A percentile compares a stretch with the other conserved stretches of the same genome.
These are phyloP conservation scores for Digitonthophagus gazella DNA, from an alignment of 2,888 invertebrate species.

Conservation along the genomic window DNA sequence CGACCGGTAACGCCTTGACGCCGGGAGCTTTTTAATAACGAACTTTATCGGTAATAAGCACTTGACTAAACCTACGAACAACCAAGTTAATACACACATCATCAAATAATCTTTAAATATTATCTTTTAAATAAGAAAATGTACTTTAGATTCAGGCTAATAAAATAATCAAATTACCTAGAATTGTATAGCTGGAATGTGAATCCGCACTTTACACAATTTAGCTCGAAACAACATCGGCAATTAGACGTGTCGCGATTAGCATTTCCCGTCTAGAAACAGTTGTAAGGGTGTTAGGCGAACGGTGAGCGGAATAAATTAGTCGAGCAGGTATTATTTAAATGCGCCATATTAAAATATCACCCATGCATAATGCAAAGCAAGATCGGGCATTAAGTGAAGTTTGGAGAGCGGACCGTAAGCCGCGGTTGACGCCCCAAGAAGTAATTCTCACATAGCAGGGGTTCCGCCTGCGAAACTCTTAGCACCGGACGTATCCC, in stretches of 20 bases:
- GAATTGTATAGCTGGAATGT: no score
- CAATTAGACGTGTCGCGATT: constrained; percentile 7
- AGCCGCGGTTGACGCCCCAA: constrained; percentile 39
- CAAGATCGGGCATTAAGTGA: constrained; percentile 44
- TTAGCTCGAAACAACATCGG: background rate
- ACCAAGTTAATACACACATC: background rate
- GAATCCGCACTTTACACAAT: background rate
- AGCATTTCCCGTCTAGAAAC: constrained; percentile 4
- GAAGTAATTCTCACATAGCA: constrained; percentile 39
- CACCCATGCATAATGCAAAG: constrained; percentile 46
- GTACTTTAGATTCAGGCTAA: no score
- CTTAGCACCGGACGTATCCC: constrained; percentile 37
- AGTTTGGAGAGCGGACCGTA: constrained; percentile 39
- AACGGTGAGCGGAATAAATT: constrained; percentile 24
- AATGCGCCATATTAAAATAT: constrained; percentile 50
- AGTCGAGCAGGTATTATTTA: constrained; percentile 39
- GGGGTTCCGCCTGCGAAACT: constrained; percentile 33
- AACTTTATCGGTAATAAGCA: constrained; percentile 25
- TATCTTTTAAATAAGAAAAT: no score
- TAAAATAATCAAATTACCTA: no score
- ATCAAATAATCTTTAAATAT: no score
- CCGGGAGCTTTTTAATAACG: constrained; percentile 26
- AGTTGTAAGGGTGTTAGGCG: constrained; percentile 5
- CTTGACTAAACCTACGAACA: constrained; percentile 20
- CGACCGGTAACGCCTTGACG: constrained; percentile 17